Evolutionary conservation across 2,888 invertebrate genomes (phyloP).

Genomic region (Parascotia fuliginaria): DNA sequence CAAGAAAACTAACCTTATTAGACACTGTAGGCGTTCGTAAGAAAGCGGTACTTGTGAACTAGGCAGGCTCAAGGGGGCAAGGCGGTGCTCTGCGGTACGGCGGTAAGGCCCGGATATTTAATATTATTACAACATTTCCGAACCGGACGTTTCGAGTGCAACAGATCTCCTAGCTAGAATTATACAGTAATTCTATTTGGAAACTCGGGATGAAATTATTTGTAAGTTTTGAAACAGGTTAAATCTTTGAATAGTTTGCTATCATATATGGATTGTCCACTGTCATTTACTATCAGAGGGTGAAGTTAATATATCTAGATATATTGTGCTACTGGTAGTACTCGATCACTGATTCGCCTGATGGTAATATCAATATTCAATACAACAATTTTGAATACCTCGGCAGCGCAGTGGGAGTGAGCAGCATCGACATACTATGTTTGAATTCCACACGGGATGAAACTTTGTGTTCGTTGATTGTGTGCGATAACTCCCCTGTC

Average conservation of each 20-base stretch:
- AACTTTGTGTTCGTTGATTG: too few relatives aligned
- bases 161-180: constrained; percentile 7
- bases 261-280: background rate
- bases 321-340: too few relatives aligned
- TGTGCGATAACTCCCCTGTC: too few relatives aligned
- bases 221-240: background rate
- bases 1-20: too few relatives aligned
- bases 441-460: too few relatives aligned
- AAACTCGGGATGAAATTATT: constrained; percentile 27
- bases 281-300: background rate
- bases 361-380: too few relatives aligned
- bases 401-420: too few relatives aligned
- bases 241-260: background rate
- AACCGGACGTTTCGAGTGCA: constrained; percentile 36
- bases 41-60: background rate
- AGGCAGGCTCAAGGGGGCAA: background rate
- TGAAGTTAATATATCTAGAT: too few relatives aligned
- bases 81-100: constrained; percentile 10
- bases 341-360: too few relatives aligned
- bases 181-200: constrained; percentile 16
- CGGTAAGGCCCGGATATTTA: constrained; percentile 42
- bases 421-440: too few relatives aligned
- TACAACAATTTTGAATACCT: too few relatives aligned
- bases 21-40: background rate
- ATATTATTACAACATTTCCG: constrained; percentile 51